Evolutionary conservation across 2,797 vertebrate genomes (phyloP), one percentile per base, ranked within the genome.

Genomic region (Leuciscus waleckii): DNA sequence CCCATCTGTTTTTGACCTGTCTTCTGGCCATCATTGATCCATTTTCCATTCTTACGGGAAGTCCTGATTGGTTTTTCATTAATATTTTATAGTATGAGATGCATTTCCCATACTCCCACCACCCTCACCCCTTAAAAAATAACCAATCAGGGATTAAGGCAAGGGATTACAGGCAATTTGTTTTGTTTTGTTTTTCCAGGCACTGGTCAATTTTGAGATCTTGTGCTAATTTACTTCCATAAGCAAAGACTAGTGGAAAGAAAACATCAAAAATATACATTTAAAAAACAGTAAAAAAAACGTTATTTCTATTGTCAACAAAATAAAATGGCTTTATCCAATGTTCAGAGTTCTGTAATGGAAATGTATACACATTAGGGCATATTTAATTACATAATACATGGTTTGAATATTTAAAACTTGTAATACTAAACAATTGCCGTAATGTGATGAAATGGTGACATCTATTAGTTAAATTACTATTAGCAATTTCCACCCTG

Each of bases 21-120:
- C 70, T 32, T 71, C 32, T n/a, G 70, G 80, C 9, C 51, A 16
- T 81, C 87, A 94, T 94, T 92, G 93, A 95, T 95, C 73, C 71
- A 26, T 70, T 75, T 35, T 63, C 46, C 37, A 29, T 35, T 61
- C 81, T 82, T 81, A 35, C 81, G 65, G 86, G 82, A 88, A 89
- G 54, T 35, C 46, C 32, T 76, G 58, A 77, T 79, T 71, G 67
- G 56, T 68, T 46, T 71, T 73, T 65, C 80, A 87, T 89, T 29
- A 89, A 89, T 89, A 69, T 81, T 89, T 89, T 61, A 87, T 56
- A 51, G 29, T 58, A 65, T n/a, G 49, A 79, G 75, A 86, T 77
- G 77, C 71, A 71, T 85, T 78, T 80, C 39, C 43, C 26, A 46
- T 11, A 83, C 26, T 9, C 67, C 19, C 46, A 73, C 19, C 46